Conservation (phyloP, 2,113 vertebrate species). For the Chamaea fasciata region DNA sequence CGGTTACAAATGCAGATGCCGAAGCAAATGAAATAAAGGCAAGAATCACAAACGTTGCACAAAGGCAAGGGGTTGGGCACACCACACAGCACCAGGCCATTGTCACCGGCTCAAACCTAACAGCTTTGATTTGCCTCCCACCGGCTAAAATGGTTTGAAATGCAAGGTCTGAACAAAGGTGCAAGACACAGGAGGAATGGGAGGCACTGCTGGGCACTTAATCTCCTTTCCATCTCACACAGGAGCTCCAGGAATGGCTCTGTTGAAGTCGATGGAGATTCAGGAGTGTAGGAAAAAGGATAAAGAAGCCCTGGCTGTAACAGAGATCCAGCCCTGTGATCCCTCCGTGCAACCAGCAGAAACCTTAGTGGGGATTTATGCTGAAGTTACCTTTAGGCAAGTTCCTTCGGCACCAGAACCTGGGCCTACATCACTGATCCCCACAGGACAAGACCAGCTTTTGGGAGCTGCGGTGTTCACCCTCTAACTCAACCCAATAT, state of each 20-base stretch:
- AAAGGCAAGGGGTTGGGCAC: constrained; percentile 40
- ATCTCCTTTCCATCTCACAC: constrained; percentile 55
- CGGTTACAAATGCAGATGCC: constrained; percentile 48
- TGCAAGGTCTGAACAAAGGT: constrained; percentile 63
- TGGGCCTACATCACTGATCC: background rate
- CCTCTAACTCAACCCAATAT: rapidly evolving
- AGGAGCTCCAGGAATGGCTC: constrained; percentile 26
- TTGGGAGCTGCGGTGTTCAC: background rate
- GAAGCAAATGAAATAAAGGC: constrained; percentile 48
- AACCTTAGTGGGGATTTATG: background rate
- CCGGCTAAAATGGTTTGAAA: constrained; percentile 55
- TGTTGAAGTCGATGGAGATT: background rate
- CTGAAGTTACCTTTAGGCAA: background rate
- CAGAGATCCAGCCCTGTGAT: background rate
- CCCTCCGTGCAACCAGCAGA: background rate
- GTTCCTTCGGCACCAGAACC: background rate
- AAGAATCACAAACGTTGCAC: background rate
- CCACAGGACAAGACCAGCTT: background rate
- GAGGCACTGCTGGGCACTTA: constrained; percentile 56
- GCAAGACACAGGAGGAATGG: constrained; percentile 51
- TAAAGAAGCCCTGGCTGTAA: background rate
- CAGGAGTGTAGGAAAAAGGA: background rate
- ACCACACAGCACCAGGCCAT: constrained; percentile 38
- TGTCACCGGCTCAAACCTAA: constrained; percentile 57
- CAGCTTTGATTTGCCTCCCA: constrained; percentile 61